Base-by-base conservation (phyloP, 2,113 vertebrate species). In the Pseudorectes ferrugineus region DNA sequence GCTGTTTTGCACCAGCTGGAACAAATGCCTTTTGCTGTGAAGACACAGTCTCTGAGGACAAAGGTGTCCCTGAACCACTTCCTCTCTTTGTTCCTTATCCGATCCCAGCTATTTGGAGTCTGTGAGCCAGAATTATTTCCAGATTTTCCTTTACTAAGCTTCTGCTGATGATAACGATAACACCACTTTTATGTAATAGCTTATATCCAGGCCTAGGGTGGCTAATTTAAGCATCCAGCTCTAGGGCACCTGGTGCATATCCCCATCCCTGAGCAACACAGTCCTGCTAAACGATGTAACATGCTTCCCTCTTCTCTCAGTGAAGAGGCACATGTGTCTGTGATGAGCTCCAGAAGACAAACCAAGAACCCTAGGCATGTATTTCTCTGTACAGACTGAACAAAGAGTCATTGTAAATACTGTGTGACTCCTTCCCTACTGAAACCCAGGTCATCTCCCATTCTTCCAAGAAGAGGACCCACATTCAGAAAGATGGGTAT, bases 151-250 rank as follows among this genome's bases (percentile, higher is more conserved):
- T 89, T 52, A 15, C 17, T 45, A 55, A 90, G 11, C 9, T 92
- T 77, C 12, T 79, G 48, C 9, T 63, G 52, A 10, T 40, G 33
- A 31, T 1, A 15, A 40, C 0, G 0, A 45, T 65, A 88, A 6
- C 16, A 81, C 2, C 36, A 58, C 23, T 82, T 72, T 36, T 82
- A 52, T 45, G 22, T 33, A 52, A 79, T 3, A 93, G 13, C 10
- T 58, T 52, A 57, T 57, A 57, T 76, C 23, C 28, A 65, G n/a
- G 35, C 63, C 66, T 59, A 43, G 33, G 8, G 24, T 61, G 18
- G 49, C 31, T 93, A 79, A 85, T 85, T 87, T 67, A 81, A 81
- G 45, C 33, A 54, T 22, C 5, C 42, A 70, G 19, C 16, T 76
- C 45, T 66, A 72, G 40, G 29, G 8, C 12, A 76, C 23, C 29